Conservation (phyloP, 2,888 invertebrate genomes). For the Sceliomorpha sp. region DNA sequence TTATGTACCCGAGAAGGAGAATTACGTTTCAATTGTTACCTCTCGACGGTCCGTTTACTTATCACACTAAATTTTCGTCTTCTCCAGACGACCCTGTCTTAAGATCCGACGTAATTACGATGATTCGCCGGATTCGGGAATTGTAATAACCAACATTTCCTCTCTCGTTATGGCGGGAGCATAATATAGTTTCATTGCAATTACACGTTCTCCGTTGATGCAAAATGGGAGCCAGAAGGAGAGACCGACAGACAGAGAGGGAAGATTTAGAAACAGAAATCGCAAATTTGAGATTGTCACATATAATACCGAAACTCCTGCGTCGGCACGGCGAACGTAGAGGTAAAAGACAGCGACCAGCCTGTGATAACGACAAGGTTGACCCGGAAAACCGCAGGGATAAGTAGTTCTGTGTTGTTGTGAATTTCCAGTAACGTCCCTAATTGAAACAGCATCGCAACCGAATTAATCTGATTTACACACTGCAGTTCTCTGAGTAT, state of each 20-base stretch:
- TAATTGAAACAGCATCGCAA: conserved; percentile 54
- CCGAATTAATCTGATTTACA: conserved; percentile 49
- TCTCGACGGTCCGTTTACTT: conserved; percentile 27
- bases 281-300: conserved; percentile 12
- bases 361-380: conserved; percentile 1
- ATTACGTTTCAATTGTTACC: conserved; percentile 5
- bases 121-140: conserved; percentile 21
- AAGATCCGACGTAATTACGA: conserved; percentile 30
- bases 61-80: conserved; percentile 18
- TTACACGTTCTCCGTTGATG: conserved; percentile 19
- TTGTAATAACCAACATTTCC: conserved; percentile 41
- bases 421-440: conserved; percentile 52
- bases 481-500: neutral
- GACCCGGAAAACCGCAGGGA: conserved; percentile 13
- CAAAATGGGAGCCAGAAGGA: conserved; percentile 13
- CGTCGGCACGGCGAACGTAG: neutral
- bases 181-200: conserved; percentile 42
- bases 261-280: conserved; percentile 3
- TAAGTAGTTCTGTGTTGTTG: conserved; percentile 16
- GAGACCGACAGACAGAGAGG: neutral
- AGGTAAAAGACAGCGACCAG: conserved; percentile 7
- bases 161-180: conserved; percentile 13
- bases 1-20: conserved; percentile 1
- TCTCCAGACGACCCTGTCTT: conserved; percentile 1
- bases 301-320: conserved; percentile 11